Base-by-base conservation (phyloP, 2,888 invertebrate species). In the Herminia tarsipennalis region DNA sequence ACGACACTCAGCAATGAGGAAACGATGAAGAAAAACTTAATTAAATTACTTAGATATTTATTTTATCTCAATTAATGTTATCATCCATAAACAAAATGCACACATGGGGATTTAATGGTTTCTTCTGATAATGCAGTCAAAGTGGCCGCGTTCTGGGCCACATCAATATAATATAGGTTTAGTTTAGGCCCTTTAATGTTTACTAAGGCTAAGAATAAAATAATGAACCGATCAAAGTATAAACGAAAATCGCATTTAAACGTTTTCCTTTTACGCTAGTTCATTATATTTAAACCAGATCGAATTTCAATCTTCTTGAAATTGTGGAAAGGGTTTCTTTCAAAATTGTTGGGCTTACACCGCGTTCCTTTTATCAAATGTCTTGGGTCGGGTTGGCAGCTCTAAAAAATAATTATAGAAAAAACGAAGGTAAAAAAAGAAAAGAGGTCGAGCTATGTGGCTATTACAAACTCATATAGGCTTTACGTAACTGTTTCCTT, bases 401-500 rank as follows among this genome's bases (percentile, higher is more conserved):
- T 9, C 9, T 39, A 12, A 30, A 30, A 24, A 29, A 9, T 8
- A 30, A 28, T 30, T 21, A 9, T 27, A 17, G 10, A 3, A 32
- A 32, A 9, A 10, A 5, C 10, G 17, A 9, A 18, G 16, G 12
- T n/a, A 12, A 25, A 35, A 42, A 24, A 9, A 35, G 9, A 5
- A 28, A 27, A 10, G 21, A 29, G 25, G 32, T 1, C 10, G 10
- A 21, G 16, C 16, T 13, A 13, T 36, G 18, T 22, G n/a, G n/a
- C n/a, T n/a, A 9, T 22, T 10, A 17, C 25, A 14, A 33, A 13
- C 5, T 9, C 34, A 10, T 27, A 2, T 27, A 9, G 14, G 34
- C 33, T 21, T 32, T 34, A 33, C 20, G 27, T 18, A 41, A 41
- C 14, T 2, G 25, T 34, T 21, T 10, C 41, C 41, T 41, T 41